These are phyloP conservation scores for Archaeoteleia sp. DNA, from an alignment of 2,888 invertebrate species.

Conservation along the genomic window DNA sequence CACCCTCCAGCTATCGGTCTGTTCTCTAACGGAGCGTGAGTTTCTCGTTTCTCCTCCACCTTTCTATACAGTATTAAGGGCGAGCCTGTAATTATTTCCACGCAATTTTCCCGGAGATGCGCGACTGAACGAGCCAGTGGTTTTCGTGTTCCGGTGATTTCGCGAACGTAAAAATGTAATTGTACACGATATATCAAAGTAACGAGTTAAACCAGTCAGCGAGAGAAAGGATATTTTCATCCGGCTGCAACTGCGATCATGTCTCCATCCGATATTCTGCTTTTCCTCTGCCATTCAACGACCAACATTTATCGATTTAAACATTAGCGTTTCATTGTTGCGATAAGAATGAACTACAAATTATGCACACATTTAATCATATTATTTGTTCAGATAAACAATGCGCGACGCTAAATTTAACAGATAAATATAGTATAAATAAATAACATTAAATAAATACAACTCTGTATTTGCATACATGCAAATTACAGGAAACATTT, in stretches of 20 bases:
- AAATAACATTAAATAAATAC: too few species aligned
- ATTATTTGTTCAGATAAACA: too few species aligned
- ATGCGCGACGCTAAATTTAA: too few species aligned
- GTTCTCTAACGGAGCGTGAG: slow-evolving; percentile 35
- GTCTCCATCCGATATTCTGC: slow-evolving; percentile 15
- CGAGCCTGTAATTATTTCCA: slow-evolving; percentile 61
- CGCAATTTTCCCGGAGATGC: slow-evolving; percentile 57
- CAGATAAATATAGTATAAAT: too few species aligned
- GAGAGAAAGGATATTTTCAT: slow-evolving; percentile 17
- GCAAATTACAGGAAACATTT: too few species aligned
- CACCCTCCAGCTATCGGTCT: slow-evolving; percentile 38
- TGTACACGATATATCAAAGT: slow-evolving; percentile 50
- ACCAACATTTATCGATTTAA: slow-evolving; percentile 64
- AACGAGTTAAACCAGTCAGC: slow-evolving; percentile 46
- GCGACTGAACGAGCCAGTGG: slow-evolving; percentile 15
- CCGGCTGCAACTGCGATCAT: slow-evolving; percentile 18
- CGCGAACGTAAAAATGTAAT: slow-evolving; percentile 53
- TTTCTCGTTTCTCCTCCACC: slow-evolving; percentile 15
- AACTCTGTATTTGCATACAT: too few species aligned
- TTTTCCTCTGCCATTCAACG: slow-evolving; percentile 17
- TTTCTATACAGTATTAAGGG: slow-evolving; percentile 44
- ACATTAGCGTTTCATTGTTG: slow-evolving; percentile 61
- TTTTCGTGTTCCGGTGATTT: slow-evolving; percentile 40
- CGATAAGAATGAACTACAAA: slow-evolving; percentile 18
- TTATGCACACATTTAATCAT: slow-evolving; percentile 14